phyloP scores from a whole-genome alignment of 1,140 invertebrate genomes.

The Eurytemora carolleeae region DNA sequence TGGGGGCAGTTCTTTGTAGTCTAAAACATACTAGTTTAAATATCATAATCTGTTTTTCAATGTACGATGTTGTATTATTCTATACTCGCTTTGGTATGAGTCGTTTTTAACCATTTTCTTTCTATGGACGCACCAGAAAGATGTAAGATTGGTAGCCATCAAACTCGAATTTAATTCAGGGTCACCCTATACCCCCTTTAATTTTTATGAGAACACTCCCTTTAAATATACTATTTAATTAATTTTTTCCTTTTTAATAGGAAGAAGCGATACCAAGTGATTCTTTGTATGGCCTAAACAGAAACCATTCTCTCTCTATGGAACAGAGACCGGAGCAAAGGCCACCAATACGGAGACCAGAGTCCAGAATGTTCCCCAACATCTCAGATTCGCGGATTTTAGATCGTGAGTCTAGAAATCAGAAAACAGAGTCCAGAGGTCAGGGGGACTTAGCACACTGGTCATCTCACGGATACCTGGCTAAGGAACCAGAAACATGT shows the following conservation, averaged over 20 bases:
- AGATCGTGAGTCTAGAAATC: neutral
- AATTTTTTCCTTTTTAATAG: neutral
- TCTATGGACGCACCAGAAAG: no score
- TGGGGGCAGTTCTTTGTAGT: no score
- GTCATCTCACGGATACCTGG: slow-evolving; percentile 14
- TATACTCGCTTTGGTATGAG: neutral
- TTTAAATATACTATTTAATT: neutral
- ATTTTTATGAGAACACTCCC: neutral
- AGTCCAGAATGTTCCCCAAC: neutral
- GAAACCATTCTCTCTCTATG: no score
- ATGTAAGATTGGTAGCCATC: no score
- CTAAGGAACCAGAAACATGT: slow-evolving; percentile 1
- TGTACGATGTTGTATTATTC: no score
- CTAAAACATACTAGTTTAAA: no score
- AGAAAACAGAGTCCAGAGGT: neutral
- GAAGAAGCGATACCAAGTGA: neutral
- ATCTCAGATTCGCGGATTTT: neutral
- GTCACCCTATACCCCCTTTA: neutral
- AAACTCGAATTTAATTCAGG: no score
- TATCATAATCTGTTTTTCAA: no score
- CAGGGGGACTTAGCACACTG: slow-evolving; percentile 7
- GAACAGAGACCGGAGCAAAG: neutral
- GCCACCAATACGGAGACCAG: neutral
- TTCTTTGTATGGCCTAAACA: neutral
- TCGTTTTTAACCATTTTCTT: neutral